Evolutionary conservation across 2,113 vertebrate genomes (phyloP).

Genomic region (Trinectes maculatus): DNA sequence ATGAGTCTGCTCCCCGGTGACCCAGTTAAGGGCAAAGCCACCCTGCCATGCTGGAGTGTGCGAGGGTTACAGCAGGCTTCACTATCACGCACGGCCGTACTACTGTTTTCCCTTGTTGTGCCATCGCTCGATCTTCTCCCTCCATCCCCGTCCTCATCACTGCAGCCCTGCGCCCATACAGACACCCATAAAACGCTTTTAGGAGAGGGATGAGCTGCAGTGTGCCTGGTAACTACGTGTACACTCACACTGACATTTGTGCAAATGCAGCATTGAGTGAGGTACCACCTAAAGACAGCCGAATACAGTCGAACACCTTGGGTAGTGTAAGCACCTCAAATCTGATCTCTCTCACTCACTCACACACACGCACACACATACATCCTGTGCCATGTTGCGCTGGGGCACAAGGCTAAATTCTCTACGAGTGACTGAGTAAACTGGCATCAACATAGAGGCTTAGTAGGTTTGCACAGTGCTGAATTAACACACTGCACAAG

Average conservation of each 20-base stretch:
- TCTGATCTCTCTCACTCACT: not conserved
- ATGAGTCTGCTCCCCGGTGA: constrained; percentile 67
- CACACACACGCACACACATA: constrained; percentile 13
- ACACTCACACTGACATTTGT: constrained; percentile 39
- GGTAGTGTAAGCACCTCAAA: constrained; percentile 21
- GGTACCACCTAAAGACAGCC: constrained; percentile 31
- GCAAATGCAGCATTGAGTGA: constrained; percentile 41
- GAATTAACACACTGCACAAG: constrained; percentile 33
- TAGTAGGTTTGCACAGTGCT: constrained; percentile 25
- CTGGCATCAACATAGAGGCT: constrained; percentile 35
- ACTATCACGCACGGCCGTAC: constrained; percentile 13
- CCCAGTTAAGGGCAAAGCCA: constrained; percentile 74
- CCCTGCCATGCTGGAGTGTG: constrained; percentile 46
- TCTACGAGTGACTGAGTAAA: constrained; percentile 30
- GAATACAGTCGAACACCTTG: constrained; percentile 22
- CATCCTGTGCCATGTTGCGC: constrained; percentile 51
- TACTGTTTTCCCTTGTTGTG: constrained; percentile 7
- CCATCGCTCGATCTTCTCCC: constrained; percentile 32
- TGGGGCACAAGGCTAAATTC: constrained; percentile 51
- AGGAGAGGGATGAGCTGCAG: constrained; percentile 70
- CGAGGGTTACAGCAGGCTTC: constrained; percentile 43
- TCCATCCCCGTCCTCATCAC: constrained; percentile 48
- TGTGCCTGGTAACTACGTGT: constrained; percentile 42
- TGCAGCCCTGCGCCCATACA: constrained; percentile 70
- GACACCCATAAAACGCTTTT: constrained; percentile 74